Percentiles rank a stretch among this genome's conserved stretches.
Conservation (phyloP, 2,113 vertebrate genomes). For the Mola mola region DNA sequence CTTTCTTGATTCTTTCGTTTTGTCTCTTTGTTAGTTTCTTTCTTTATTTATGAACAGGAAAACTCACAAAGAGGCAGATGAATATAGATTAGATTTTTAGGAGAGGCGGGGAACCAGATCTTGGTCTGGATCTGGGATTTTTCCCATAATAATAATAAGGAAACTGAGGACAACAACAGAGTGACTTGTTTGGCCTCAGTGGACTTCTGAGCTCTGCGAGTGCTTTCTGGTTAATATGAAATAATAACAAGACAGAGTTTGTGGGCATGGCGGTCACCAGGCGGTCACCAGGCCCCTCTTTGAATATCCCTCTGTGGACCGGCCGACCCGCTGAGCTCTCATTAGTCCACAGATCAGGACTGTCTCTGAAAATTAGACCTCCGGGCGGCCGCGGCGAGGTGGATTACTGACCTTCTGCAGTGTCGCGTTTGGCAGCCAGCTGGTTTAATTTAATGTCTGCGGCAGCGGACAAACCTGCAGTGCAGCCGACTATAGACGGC, state of each 20-base stretch:
- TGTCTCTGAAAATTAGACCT: constrained; percentile 39
- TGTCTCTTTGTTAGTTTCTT: no score
- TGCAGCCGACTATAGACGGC: no score
- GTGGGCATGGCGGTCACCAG: constrained; percentile 3
- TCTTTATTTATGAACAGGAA: no score
- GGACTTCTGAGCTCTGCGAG: constrained; percentile 13
- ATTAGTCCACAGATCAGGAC: constrained; percentile 14
- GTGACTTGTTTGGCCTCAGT: neutral
- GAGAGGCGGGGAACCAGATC: no score
- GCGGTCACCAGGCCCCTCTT: constrained; percentile 18
- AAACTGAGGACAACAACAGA: no score
- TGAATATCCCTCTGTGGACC: constrained; percentile 25
- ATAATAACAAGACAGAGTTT: no score
- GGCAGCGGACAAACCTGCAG: neutral
- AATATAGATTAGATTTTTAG: no score
- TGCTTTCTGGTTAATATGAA: no score
- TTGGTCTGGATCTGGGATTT: no score
- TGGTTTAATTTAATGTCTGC: constrained; percentile 3
- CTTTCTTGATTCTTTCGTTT: no score
- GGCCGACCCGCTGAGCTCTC: constrained; percentile 31
- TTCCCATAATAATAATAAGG: no score
- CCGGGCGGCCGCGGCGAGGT: constrained; percentile 11
- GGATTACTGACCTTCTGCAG: constrained; percentile 29
- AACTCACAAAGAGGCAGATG: no score
- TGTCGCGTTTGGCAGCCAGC: constrained; percentile 1